These are phyloP conservation scores for Thalassarche chlororhynchos DNA, from an alignment of 2,113 vertebrate genomes.

Conservation along the genomic window DNA sequence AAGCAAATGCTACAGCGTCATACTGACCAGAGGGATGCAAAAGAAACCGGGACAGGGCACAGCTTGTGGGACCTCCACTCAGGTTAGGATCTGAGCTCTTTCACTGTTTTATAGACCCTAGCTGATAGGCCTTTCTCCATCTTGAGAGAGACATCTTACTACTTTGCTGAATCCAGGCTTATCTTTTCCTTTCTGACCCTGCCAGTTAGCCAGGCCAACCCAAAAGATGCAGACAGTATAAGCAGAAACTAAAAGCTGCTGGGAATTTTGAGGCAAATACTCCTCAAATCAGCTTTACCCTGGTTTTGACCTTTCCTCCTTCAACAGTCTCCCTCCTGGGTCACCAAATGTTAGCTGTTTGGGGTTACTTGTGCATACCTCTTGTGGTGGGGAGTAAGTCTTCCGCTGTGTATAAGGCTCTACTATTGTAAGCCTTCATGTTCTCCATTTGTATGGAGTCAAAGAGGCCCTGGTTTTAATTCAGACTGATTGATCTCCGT, in stretches of 20 bases:
- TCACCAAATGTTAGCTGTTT: not conserved
- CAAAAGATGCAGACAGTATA: not conserved
- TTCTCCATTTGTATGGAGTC: not conserved
- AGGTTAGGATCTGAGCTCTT: not conserved
- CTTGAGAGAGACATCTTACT: not conserved
- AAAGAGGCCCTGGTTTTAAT: not conserved
- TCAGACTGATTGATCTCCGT: not conserved
- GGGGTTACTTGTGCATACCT: not conserved
- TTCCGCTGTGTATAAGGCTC: not conserved
- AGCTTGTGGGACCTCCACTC: not conserved
- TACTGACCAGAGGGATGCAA: not conserved
- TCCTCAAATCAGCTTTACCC: not conserved
- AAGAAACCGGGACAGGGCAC: not conserved
- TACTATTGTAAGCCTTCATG: not conserved
- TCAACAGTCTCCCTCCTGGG: not conserved
- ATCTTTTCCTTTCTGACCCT: not conserved
- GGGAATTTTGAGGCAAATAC: not conserved
- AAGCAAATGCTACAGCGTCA: not conserved
- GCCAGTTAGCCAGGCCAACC: not conserved
- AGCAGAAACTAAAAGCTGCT: not conserved
- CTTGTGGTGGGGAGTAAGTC: not conserved
- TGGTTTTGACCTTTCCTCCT: not conserved
- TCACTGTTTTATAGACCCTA: not conserved
- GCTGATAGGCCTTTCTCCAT: not conserved
- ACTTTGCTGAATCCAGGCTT: not conserved